phyloP scores from a whole-genome alignment of 37 sponge, comb jelly and placozoan species.

The Oscarella lobularis region DNA sequence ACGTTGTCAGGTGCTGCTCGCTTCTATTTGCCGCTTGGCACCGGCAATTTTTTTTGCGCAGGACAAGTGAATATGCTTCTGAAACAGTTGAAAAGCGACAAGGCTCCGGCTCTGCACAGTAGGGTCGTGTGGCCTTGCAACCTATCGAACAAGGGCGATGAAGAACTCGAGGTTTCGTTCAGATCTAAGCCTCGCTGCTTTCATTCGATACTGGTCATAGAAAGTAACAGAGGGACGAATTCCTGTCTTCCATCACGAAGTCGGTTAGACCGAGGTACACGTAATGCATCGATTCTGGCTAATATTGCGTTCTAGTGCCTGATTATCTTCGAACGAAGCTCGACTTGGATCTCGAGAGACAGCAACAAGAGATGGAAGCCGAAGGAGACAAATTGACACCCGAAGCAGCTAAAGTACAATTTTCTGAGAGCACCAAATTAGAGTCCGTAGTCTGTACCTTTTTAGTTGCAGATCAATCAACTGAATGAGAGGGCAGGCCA shows the following conservation, averaged over 20 bases:
- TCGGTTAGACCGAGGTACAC: slow-evolving; percentile 27
- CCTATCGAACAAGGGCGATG: slow-evolving; percentile 39
- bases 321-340: slow-evolving; percentile 82
- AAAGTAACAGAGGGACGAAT: slow-evolving; percentile 59
- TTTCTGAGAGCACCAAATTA: too few species aligned
- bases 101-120: slow-evolving; percentile 45
- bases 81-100: slow-evolving; percentile 52
- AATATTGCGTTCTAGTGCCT: slow-evolving; percentile 43
- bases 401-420: slow-evolving; percentile 7
- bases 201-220: slow-evolving; percentile 10
- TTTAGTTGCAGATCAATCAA: neutral
- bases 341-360: slow-evolving; percentile 57
- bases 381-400: slow-evolving; percentile 5
- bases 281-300: too few species aligned
- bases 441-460: too few species aligned
- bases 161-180: slow-evolving; percentile 52
- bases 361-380: slow-evolving; percentile 29
- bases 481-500: neutral
- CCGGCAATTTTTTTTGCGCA: neutral
- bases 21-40: too few species aligned
- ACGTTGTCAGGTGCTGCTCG: neutral
- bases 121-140: slow-evolving; percentile 41
- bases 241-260: slow-evolving; percentile 63
- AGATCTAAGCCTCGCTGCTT: neutral
- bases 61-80: slow-evolving; percentile 44